Conservation (phyloP, 1,140 invertebrate species). For the Agrilus planipennis region DNA sequence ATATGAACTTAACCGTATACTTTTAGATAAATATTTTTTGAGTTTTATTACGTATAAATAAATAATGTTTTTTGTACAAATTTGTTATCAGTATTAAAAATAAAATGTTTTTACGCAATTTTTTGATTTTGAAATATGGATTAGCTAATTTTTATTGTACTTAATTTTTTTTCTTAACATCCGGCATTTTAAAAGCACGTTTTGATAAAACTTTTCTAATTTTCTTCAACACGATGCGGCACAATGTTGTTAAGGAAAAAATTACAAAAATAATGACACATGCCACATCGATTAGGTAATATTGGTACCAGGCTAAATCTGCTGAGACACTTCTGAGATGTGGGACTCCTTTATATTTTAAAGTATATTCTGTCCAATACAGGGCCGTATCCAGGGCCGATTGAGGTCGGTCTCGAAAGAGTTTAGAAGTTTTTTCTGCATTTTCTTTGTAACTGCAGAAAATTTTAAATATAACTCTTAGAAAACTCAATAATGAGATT, state of each 20-base stretch:
- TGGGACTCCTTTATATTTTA: background rate
- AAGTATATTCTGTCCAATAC: background rate
- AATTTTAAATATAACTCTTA: background rate
- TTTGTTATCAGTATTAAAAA: too few species aligned
- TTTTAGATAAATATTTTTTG: too few species aligned
- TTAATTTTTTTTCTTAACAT: too few species aligned
- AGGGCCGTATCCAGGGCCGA: background rate
- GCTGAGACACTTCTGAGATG: slow-evolving; percentile 5
- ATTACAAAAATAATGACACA: slow-evolving; percentile 1
- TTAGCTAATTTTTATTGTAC: too few species aligned
- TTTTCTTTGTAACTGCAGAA: slow-evolving; percentile 5
- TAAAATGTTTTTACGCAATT: too few species aligned
- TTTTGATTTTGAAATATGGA: too few species aligned
- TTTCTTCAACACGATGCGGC: background rate
- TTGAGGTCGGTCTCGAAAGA: background rate
- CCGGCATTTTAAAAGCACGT: background rate
- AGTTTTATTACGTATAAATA: too few species aligned
- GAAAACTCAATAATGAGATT: background rate
- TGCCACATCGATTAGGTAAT: slow-evolving; percentile 8
- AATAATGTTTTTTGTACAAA: too few species aligned
- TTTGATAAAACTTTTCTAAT: background rate
- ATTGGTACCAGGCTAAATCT: slow-evolving; percentile 9
- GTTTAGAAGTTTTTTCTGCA: background rate
- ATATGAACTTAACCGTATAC: too few species aligned
- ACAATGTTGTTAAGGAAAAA: background rate